These are phyloP conservation scores for Perognathus longimembris DNA, from an alignment of 2,113 vertebrate genomes.

Conservation along the genomic window DNA sequence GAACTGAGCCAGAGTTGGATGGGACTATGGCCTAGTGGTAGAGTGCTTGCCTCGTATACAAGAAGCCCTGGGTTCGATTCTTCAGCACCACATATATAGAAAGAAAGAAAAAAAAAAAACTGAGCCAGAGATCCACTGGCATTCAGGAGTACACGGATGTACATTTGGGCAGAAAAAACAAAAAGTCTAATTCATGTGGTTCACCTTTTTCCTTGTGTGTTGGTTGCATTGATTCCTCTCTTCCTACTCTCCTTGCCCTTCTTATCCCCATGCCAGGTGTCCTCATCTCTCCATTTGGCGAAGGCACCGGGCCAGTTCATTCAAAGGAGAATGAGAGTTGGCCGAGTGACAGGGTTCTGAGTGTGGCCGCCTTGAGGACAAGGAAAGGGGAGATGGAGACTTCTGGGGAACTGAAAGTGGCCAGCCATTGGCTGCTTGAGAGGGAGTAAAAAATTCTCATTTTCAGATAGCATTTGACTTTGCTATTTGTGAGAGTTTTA, in stretches of 20 bases:
- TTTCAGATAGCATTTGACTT: background rate
- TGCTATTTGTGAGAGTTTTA: background rate
- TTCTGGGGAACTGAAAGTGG: background rate
- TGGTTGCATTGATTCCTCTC: constrained; percentile 7
- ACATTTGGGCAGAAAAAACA: background rate
- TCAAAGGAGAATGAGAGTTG: background rate
- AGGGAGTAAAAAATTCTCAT: background rate
- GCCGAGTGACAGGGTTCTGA: background rate
- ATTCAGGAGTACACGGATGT: background rate
- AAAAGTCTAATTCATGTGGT: background rate
- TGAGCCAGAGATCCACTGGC: background rate
- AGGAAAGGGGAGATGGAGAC: background rate
- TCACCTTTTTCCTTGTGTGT: constrained; percentile 29
- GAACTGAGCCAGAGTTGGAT: no score
- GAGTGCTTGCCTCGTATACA: no score
- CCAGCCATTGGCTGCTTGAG: background rate
- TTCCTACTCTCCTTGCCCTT: background rate
- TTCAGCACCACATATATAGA: no score
- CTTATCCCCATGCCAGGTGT: background rate
- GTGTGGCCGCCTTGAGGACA: background rate
- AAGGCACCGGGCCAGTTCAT: background rate
- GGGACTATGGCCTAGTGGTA: no score
- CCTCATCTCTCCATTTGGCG: background rate
- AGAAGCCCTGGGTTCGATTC: no score
- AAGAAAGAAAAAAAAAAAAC: no score